Base-by-base conservation (phyloP, 2,888 invertebrate species). In the Leptogaster cylindrica region DNA sequence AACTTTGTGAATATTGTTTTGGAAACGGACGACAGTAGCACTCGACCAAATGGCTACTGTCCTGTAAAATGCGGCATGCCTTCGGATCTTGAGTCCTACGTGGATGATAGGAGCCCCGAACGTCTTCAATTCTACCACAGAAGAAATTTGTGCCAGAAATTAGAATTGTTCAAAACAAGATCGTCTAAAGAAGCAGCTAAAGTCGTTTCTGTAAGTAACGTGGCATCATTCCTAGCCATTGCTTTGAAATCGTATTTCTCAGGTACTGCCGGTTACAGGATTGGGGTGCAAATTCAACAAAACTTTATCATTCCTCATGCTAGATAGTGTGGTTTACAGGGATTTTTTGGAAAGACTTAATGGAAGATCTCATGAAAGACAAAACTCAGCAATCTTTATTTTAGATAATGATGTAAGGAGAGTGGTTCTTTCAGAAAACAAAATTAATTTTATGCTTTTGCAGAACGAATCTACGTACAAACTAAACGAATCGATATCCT, bases 261-360 rank as follows among this genome's bases (percentile, higher is more conserved):
- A 46, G 31, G 20, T 48, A 14, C n/a, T 33, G 8, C 6, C 46
- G n/a, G 74, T 85, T 5, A 76, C 77, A 1, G 86, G 86, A 0
- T 73, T 86, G 25, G 79, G 83, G 0, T 87, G 87, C 73, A 77
- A 75, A 69, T 82, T 82, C 2, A 90, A 91, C 76, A 80, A 79
- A 72, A 86, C 87, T 10, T 75, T 90, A 58, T 81, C 83, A 8
- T 83, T 90, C 70, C 79, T 92, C 31, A 89, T 90, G 0, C 84
- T 94, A 73, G 93, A 94, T 76, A 89, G 89, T 72, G 78, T 88
- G 1, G 81, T 84, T 63, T 89, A 90, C 75, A 86, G 86, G 72
- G 87, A 92, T 77, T 79, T 90, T 28, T 77, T 79, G 8, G 83
- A 82, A 41, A 82, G 12, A 23, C 31, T 31, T 23, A 46, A 16